Evolutionary conservation across 2,113 vertebrate genomes (phyloP).

Genomic region (Chrysemys picta): DNA sequence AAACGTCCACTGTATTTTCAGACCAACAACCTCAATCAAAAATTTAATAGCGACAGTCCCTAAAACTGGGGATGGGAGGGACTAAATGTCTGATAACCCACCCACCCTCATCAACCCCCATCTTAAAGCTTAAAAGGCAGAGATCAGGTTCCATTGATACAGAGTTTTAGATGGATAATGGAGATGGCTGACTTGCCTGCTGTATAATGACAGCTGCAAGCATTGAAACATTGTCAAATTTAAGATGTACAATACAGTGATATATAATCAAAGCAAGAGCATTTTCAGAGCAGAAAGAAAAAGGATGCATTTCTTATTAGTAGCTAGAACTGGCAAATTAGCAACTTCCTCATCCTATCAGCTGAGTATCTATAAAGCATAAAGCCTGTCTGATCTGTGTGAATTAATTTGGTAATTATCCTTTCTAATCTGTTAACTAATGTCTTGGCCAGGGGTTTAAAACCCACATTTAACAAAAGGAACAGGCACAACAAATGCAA

Average conservation of each 20-base stretch:
- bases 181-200: neutral
- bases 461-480: neutral
- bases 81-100: neutral
- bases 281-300: neutral
- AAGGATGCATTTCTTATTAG: neutral
- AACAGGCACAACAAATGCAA: neutral
- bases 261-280: neutral
- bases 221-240: neutral
- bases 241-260: neutral
- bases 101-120: neutral
- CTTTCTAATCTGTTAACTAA: constrained; percentile 49
- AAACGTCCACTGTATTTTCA: neutral
- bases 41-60: neutral
- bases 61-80: neutral
- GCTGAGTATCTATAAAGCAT: constrained; percentile 32
- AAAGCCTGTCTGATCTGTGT: constrained; percentile 48
- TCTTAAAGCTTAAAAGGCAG: neutral
- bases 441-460: neutral
- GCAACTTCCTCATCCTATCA: constrained; percentile 8
- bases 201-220: neutral
- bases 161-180: neutral
- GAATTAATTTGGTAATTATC: constrained; percentile 55
- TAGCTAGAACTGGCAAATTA: constrained; percentile 20
- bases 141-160: neutral
- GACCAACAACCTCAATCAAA: neutral